Base-by-base conservation (phyloP, 2,888 invertebrate genomes). In the Operophtera brumata region DNA sequence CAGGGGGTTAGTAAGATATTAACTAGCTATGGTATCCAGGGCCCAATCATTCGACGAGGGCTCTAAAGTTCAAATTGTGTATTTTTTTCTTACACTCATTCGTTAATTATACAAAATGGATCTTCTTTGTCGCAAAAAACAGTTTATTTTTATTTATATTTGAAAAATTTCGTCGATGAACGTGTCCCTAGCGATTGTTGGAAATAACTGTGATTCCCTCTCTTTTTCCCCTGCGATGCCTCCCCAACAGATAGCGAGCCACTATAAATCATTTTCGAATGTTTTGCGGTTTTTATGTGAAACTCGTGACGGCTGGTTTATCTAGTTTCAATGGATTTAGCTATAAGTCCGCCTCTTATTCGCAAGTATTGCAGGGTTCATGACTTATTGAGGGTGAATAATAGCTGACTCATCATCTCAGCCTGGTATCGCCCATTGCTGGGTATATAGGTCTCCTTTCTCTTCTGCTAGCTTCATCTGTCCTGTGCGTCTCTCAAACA, bases 251-350 rank as follows among this genome's bases (percentile, higher is more conserved):
- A 86, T 82, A 80, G 82, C 71, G 59, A 72, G 67, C 70, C 71
- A 77, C 80, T 80, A 84, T 87, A 85, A 85, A 86, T 87, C 85
- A 86, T 86, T 84, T 84, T 81, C 73, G 76, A 82, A 81, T 82
- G 80, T 83, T 86, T 83, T 81, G 79, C 74, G 80, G 83, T 81
- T 86, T 85, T 82, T 80, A 81, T 74, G 73, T 79, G 79, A 81
- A 82, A 82, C 83, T 74, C 1, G 69, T 78, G 73, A 75, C 70
- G 73, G 68, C 61, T 69, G 72, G 78, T 84, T 82, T 84, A 85
- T 84, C 78, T 83, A 82, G 80, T 84, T 81, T 75, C 77, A 73
- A 76, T 81, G 75, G 74, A 69, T 78, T 76, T 69, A 71, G 66
- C 67, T 64, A 61, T 67, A 66, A 67, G 66, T 60, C 20, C 20